These are phyloP conservation scores for Caenorhabditis remanei DNA, from an alignment of 1,140 invertebrate species.

Conservation along the genomic window DNA sequence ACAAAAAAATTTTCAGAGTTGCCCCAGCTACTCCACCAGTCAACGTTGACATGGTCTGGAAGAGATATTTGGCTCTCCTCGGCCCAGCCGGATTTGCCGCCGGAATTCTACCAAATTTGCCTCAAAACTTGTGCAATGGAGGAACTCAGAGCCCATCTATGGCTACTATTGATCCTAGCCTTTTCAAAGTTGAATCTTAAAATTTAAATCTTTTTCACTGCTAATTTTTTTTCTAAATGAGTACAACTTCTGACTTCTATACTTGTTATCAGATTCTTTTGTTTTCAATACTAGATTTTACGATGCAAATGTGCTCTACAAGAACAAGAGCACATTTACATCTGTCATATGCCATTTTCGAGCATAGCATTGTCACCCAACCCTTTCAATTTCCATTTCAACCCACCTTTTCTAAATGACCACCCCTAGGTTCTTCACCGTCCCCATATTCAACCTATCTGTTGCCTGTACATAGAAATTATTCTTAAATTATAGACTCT, in stretches of 20 bases:
- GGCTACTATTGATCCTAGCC: background rate
- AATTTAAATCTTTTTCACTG: background rate
- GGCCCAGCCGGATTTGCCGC: slow-evolving; percentile 71
- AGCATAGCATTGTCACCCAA: background rate
- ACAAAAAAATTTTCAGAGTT: background rate
- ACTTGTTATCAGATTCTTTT: background rate
- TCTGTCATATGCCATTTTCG: slow-evolving; percentile 17
- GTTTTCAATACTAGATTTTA: background rate
- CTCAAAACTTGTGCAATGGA: slow-evolving; percentile 44
- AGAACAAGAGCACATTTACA: background rate
- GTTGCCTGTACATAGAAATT: slow-evolving; percentile 41
- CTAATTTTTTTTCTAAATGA: background rate
- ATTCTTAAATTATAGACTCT: slow-evolving; percentile 32
- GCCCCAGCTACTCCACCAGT: slow-evolving; percentile 52
- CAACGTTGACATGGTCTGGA: slow-evolving; percentile 69
- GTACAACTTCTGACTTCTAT: background rate
- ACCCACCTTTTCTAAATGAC: background rate
- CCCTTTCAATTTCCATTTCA: slow-evolving; percentile 5
- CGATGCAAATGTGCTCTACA: background rate
- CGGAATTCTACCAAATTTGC: slow-evolving; percentile 62
- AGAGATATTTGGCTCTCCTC: slow-evolving; percentile 69
- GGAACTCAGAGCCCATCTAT: background rate
- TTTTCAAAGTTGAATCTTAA: slow-evolving; percentile 20
- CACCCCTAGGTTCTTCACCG: background rate
- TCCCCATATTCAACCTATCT: no score